These are phyloP conservation scores for Otolemur crassicaudatus DNA, from an alignment of 2,797 vertebrate species.

Conservation along the genomic window DNA sequence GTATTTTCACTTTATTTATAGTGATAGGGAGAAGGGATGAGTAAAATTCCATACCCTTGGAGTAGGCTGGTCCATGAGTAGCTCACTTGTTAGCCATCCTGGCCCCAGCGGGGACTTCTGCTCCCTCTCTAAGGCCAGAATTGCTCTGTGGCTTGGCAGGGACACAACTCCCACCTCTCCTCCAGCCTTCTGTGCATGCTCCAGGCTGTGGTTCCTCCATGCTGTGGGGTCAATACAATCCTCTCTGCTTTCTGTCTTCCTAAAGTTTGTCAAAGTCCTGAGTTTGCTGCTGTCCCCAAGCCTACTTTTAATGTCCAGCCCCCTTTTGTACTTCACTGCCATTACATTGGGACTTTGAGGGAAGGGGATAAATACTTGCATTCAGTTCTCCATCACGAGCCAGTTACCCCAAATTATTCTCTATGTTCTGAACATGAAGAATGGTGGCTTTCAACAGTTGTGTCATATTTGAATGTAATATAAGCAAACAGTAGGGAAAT, in stretches of 20 bases:
- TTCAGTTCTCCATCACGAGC: neutral
- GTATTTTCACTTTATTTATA: neutral
- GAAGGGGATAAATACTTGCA: neutral
- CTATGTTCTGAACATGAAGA: neutral
- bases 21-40: fast-evolving
- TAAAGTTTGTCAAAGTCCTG: neutral
- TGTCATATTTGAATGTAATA: neutral
- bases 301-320: neutral
- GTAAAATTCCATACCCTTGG: neutral
- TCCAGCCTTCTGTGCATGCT: neutral
- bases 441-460: neutral
- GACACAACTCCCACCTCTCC: neutral
- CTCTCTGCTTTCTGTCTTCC: neutral
- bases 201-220: neutral
- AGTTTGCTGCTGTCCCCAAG: neutral
- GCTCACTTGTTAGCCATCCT: neutral
- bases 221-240: fast-evolving
- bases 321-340: neutral
- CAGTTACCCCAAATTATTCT: neutral
- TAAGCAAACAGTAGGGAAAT: neutral
- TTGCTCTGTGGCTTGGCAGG: neutral
- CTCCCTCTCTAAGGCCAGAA: neutral
- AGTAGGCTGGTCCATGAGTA: neutral
- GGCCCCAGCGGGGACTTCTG: fast-evolving
- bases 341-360: neutral